Evolutionary conservation across 2,797 vertebrate species (phyloP), one percentile per base, ranked within the genome.

Genomic region (Hafferia zeledoni): DNA sequence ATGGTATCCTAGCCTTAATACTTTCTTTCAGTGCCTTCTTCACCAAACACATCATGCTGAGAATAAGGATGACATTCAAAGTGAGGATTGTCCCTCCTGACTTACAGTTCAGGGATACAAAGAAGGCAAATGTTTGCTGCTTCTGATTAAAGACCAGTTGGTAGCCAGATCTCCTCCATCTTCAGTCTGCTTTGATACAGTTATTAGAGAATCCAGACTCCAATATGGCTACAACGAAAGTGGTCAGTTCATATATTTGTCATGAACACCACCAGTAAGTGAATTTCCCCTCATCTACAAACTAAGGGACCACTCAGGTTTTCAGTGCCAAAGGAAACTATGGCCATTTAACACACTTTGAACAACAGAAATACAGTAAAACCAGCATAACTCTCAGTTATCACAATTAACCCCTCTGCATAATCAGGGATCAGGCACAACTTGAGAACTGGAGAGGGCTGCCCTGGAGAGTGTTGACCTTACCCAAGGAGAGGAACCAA

Each of bases 11-110:
- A 91, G 61, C 28, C 71, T 83, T 91, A 89, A 83, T 79, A 41
- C 76, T 65, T 91, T 55, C 69, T 94, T 91, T 95, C 79, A 95
- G 33, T 65, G 65, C 76, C 63, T 76, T 84, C 69, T 55, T 83
- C 50, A 90, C 52, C 61, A 90, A 55, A 89, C 50, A 33, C 69
- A 83, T 59, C 65, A 79, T 35, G 69, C 75, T 92, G 82, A 83
- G 79, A 95, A 87, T 59, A 92, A 81, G 76, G 57, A 93, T 7
- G 25, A 27, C 82, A 89, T 94, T 92, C 60, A 90, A 79, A 88
- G 80, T 30, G n/a, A 89, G 83, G 68, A 89, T 10, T 50, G 64
- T 91, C 65, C 60, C 25, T 82, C 31, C 59, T 28, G 33, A 84
- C 70, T 95, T 77, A 76, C 28, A 81, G 43, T 77, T 84, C 44